Evolutionary conservation across 2,888 invertebrate species (phyloP), one percentile per base, ranked within the genome.

Genomic region (Drosophila anomelani): DNA sequence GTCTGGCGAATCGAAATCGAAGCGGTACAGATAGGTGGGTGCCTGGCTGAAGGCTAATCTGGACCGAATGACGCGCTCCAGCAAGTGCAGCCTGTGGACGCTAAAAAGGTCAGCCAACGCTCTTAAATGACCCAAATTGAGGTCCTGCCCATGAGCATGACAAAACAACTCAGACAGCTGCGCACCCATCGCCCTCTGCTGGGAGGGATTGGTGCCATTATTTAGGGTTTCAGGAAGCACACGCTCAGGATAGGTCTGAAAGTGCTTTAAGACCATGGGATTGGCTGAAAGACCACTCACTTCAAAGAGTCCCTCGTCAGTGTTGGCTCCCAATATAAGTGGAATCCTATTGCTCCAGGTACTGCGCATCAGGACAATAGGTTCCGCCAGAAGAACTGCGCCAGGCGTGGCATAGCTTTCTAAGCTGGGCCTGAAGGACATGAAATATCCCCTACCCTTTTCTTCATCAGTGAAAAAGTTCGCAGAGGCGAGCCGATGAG

Each of bases 321-420:
- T 90, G 36, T 80, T 90, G 12, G 73, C 79, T 5, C 92, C 92
- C 43, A 91, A 46, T 20, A 92, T 79, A 4, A 92, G n/a, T 0
- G 92, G 92, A 34, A 92, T 83, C 1, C 76, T 72, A 51, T 90
- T 91, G 38, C 90, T 83, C 92, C 92, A 92, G 0, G 90, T 72
- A 1, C 54, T 85, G 10, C 78, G 80, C 53, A 87, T 75, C 69
- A 92, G 74, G n/a, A 79, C 66, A 10, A 77, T 47, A 0, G 92
- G 91, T 15, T 87, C 77, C 9, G 79, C 78, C 4, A 85, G 69
- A 4, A 92, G 74, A 4, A 91, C 62, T 1, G 89, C 80, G 1
- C 77, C 69, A 0, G 81, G 68, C 1, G 82, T 88, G 7, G 51
- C 46, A 62, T 91, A 92, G 0, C 77, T 81, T 55, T 92, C 91